Evolutionary conservation across 2,888 invertebrate genomes (phyloP).

Genomic region (Hirudinaria manillensis): DNA sequence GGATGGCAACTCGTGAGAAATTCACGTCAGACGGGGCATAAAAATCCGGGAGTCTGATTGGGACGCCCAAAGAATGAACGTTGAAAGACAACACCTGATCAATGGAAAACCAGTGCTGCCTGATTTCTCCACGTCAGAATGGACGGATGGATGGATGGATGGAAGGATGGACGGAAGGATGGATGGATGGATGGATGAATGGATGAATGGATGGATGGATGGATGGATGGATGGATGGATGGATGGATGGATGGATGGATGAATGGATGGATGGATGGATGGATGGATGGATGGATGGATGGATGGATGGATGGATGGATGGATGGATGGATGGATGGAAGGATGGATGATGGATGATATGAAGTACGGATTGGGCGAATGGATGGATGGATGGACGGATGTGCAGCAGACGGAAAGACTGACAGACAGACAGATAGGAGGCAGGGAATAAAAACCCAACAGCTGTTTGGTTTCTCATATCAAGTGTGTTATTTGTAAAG

Average conservation of each 20-base stretch:
- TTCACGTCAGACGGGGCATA: no score
- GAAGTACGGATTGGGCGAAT: not conserved
- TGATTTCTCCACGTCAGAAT: no score
- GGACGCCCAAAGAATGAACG: no score
- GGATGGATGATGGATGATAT: not conserved
- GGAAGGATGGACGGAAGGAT: no score
- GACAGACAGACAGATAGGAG: not conserved
- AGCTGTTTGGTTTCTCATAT: conserved; percentile 8
- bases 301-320: not conserved
- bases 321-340: not conserved
- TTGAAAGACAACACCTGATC: no score
- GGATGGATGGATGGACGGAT: not conserved
- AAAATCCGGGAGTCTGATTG: no score
- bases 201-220: no score
- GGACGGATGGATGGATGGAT: no score
- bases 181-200: no score
- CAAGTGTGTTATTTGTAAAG: conserved; percentile 1
- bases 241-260: not conserved
- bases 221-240: not conserved
- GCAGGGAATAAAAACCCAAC: not conserved
- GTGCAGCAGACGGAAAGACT: not conserved
- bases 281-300: not conserved
- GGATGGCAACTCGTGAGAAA: no score
- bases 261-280: not conserved
- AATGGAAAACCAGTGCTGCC: no score